phyloP scores from a whole-genome alignment of 1,140 invertebrate genomes.

The Gryon sp. region DNA sequence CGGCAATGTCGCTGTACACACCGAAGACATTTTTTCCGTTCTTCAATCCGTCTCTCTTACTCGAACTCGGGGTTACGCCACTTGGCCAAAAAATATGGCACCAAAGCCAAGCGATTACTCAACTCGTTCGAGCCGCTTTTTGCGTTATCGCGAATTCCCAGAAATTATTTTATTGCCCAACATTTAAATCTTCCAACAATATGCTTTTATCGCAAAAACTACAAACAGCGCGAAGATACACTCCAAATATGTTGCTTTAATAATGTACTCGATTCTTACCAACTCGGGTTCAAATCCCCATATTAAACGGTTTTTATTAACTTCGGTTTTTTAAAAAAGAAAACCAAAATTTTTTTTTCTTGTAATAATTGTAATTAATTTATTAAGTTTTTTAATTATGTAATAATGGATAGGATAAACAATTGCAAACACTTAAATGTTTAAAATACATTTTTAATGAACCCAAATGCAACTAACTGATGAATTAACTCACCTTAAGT shows the following conservation, averaged over 20 bases:
- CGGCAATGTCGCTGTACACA: slow-evolving; percentile 47
- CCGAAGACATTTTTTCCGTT: slow-evolving; percentile 64
- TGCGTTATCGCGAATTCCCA: slow-evolving; percentile 54
- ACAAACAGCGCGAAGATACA: slow-evolving; percentile 22
- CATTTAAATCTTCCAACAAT: slow-evolving; percentile 56
- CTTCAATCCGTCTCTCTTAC: slow-evolving; percentile 36
- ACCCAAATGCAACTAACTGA: too few species aligned
- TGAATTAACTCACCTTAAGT: too few species aligned
- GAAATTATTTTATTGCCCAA: slow-evolving; percentile 60
- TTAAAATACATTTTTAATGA: too few species aligned
- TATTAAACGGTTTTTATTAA: too few species aligned
- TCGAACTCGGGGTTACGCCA: slow-evolving; percentile 37
- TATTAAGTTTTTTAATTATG: too few species aligned
- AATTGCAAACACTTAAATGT: too few species aligned
- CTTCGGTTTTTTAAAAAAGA: too few species aligned
- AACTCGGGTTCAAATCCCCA: background rate
- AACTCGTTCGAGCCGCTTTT: slow-evolving; percentile 55
- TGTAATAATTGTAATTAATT: too few species aligned
- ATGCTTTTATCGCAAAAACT: slow-evolving; percentile 42
- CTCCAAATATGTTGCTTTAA: background rate
- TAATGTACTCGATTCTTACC: background rate
- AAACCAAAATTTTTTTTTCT: background rate
- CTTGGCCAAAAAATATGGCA: slow-evolving; percentile 61
- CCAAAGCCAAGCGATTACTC: slow-evolving; percentile 64
- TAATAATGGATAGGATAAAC: too few species aligned